A percentile compares a stretch with the other conserved stretches of the same genome.
Evolutionary conservation across 2,797 vertebrate species (phyloP).

Genomic region (Crossoptilon crossoptilon): DNA sequence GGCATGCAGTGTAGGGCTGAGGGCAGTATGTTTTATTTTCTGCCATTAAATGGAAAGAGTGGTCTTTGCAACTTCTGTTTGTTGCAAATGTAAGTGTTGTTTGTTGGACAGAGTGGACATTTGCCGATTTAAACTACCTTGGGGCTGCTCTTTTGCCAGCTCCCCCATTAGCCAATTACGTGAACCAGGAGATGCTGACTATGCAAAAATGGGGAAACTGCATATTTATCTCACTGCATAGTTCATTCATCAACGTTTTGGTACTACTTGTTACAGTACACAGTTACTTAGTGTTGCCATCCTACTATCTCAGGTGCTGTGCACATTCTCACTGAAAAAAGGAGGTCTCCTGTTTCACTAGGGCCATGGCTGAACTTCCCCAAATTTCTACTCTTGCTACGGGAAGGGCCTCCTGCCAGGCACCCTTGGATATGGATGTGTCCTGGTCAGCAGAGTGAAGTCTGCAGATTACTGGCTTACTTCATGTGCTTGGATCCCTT

Average conservation of each 20-base stretch:
- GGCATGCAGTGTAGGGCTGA: not conserved
- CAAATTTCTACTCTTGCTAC: not conserved
- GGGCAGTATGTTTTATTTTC: not conserved
- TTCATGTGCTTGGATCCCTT: not conserved
- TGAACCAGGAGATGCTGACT: not conserved
- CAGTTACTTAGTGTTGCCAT: not conserved
- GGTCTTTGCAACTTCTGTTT: conserved; percentile 5
- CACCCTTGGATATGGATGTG: not conserved
- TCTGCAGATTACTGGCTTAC: not conserved
- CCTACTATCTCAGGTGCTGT: not conserved
- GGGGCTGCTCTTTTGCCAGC: not conserved
- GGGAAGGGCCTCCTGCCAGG: not conserved
- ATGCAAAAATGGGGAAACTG: not conserved
- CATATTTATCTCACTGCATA: not conserved
- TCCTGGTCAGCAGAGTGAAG: not conserved
- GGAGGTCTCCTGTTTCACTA: not conserved
- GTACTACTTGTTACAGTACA: not conserved
- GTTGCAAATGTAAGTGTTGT: not conserved
- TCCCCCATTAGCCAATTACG: not conserved
- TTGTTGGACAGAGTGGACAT: not conserved
- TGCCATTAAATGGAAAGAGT: not conserved
- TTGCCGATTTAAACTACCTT: not conserved
- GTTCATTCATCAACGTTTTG: not conserved
- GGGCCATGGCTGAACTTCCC: not conserved
- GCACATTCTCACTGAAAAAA: not conserved